Conservation (phyloP, 92 coral and sea anemone species). For the Desmophyllum pertusum region DNA sequence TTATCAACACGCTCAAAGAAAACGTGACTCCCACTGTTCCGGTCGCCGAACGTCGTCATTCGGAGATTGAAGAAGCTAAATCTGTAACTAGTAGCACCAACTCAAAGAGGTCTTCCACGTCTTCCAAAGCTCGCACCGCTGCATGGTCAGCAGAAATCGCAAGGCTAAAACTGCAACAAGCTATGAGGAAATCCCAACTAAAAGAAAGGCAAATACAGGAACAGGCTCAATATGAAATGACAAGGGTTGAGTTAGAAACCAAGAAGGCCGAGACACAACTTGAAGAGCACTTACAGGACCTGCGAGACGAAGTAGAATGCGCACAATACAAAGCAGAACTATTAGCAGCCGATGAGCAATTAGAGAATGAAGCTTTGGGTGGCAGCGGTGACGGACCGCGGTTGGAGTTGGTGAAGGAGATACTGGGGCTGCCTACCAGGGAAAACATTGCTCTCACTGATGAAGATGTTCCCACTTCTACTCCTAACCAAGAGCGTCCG, state of each 20-base stretch:
- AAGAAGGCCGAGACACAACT: constrained; percentile 28
- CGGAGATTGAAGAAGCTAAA: not conserved
- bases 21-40: not conserved
- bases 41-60: not conserved
- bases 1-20: constrained; percentile 8
- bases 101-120: not conserved
- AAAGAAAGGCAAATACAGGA: no score
- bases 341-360: not conserved
- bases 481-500: no score
- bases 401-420: no score
- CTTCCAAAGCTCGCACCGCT: constrained; percentile 7
- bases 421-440: no score
- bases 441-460: no score
- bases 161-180: constrained; percentile 8
- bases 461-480: no score
- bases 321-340: not conserved
- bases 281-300: constrained; percentile 12
- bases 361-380: no score
- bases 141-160: not conserved
- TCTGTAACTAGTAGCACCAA: not conserved
- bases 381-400: no score
- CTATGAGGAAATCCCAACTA: not conserved
- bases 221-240: not conserved
- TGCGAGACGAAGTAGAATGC: constrained; percentile 17
- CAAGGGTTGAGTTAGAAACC: constrained; percentile 4